Base-by-base conservation (phyloP, 2,888 invertebrate genomes). In the Drosophila limbata region DNA sequence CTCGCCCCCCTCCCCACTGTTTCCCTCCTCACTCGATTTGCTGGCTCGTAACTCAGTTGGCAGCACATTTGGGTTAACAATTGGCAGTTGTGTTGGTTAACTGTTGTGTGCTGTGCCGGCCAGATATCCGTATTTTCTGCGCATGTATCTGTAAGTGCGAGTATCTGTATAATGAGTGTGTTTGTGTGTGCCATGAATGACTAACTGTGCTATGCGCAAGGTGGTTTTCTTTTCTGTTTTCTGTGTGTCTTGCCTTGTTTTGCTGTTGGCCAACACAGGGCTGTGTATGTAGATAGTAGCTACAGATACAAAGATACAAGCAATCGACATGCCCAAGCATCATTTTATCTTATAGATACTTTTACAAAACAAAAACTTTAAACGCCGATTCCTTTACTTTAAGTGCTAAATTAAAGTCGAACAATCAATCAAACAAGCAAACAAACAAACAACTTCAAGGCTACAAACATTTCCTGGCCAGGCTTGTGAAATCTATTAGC, bases 1-100 rank as follows among this genome's bases (percentile, higher is more conserved):
- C 44, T 37, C 1, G 13, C 55, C 19, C 15, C 40, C 28, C 25
- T 19, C 35, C 28, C 42, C 25, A 5, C 17, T 25, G 25, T 5
- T 5, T 47, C 25, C n/a, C 25, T 17, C 51, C 28, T 60, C 40
- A 47, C 28, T 15, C 35, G 9, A 52, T 69, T 56, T 33, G n/a
- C 39, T 56, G 25, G 42, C 56, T 69, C 71, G 71, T 73, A 81
- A 69, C 79, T 87, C 86, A 86, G 71, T 84, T 86, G 89, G 88
- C 85, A 88, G 89, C 86, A 89, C 88, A 87, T 87, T 79, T 89
- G 81, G 86, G 86, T 87, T 87, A 86, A 81, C 86, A 78, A 84
- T 89, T 77, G 77, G 72, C 79, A 74, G 70, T 69, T 72, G 63
- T 77, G 68, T 69, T 88, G 74, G 83, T 83, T 85, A 88, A 88